Evolutionary conservation across 2,113 vertebrate genomes (phyloP).

Genomic region (Rhinolophus ferrumequinum): DNA sequence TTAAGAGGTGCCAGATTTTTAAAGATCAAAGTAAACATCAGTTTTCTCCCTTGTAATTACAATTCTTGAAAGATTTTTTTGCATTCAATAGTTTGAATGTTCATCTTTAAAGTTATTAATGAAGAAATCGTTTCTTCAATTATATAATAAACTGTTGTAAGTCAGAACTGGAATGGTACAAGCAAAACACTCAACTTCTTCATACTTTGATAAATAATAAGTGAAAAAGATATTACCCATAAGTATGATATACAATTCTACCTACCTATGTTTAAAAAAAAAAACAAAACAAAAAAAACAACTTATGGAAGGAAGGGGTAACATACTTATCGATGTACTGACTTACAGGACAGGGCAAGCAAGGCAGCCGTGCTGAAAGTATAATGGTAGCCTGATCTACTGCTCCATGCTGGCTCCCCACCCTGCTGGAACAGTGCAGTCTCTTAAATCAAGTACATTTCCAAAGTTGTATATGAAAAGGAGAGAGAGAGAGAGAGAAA

Average conservation of each 20-base stretch:
- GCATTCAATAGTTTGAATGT: conserved; percentile 30
- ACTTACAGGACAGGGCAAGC: background rate
- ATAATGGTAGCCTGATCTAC: background rate
- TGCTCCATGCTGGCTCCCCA: background rate
- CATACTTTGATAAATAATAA: conserved; percentile 15
- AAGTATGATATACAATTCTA: conserved; percentile 9
- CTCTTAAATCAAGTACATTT: background rate
- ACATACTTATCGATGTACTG: background rate
- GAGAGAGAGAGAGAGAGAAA: background rate
- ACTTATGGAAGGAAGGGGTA: background rate
- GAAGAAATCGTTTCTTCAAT: conserved; percentile 55
- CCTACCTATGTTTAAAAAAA: background rate
- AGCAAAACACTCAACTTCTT: conserved; percentile 30
- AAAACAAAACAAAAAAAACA: background rate
- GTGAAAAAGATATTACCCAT: background rate
- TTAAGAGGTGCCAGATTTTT: conserved; percentile 36
- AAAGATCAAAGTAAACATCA: conserved; percentile 61
- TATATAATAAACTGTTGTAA: conserved; percentile 39
- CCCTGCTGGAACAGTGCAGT: background rate
- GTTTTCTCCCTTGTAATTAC: conserved; percentile 45
- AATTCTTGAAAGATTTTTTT: conserved; percentile 62
- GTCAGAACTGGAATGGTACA: conserved; percentile 32
- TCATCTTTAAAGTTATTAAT: conserved; percentile 24
- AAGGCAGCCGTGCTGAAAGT: background rate
- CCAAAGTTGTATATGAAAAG: background rate